Evolutionary conservation across 2,797 vertebrate species (phyloP), one percentile per base, ranked within the genome.

Genomic region (Poeciliopsis paucimaculata): DNA sequence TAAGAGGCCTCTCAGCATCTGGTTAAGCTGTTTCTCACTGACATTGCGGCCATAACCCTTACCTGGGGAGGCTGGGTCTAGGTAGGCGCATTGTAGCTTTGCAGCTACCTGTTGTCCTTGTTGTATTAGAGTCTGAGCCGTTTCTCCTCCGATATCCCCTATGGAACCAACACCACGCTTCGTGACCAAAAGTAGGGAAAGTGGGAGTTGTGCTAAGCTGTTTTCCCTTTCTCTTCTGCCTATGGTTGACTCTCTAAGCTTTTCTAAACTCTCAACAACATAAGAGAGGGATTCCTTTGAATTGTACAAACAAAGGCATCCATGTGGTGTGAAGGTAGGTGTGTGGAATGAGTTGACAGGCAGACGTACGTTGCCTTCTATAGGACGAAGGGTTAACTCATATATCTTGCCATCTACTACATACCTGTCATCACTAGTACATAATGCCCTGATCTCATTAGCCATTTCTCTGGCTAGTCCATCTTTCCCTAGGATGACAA

Each of bases 341-440:
- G 98, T 99, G 79, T 98, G 97, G 90, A 99, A 99, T 51, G 98
- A 97, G 92, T 99, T 99, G 71, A 99, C 98, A 1, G 98, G 98
- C 78, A 99, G 95, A 72, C 98, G 96, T 1, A 99, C 97, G 1
- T 99, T 99, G 62, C 98, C 98, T 88, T 99, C 98, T n/a, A 99
- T 99, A 0, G 98, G 98, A 82, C 98, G 93, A 78, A 99, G 91
- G 15, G 97, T 93, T 86, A 99, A 92, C 92, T 99, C 98, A 46
- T 99, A 99, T 93, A 97, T 96, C 89, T 96, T 98, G 10, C 98
- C 98, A 64, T 99, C 98, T 39, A 99, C 91, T 79, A 98, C 94
- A 36, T 97, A 99, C 81, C 96, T 95, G 91, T 99, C 98, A 4
- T 99, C 98, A 76, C 95, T 98, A 82, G 96, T 97, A 95, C 98